Percentiles rank a stretch among this genome's conserved stretches.
These are phyloP conservation scores for Andrena minutula DNA, from an alignment of 2,888 invertebrate genomes.

Conservation along the genomic window DNA sequence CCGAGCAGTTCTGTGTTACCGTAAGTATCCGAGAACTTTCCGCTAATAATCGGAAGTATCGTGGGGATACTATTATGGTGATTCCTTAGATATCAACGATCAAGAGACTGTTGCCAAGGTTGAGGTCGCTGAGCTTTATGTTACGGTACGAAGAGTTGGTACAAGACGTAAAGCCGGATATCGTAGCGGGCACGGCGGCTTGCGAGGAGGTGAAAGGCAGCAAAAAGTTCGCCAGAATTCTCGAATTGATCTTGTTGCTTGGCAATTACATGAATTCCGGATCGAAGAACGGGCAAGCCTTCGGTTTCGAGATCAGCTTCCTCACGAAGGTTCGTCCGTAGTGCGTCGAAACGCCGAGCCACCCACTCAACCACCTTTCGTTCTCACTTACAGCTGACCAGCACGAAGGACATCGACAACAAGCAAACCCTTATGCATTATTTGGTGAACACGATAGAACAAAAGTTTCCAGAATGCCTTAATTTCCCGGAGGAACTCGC, in stretches of 20 bases:
- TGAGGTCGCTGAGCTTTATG: constrained; percentile 96
- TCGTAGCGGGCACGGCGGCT: constrained; percentile 97
- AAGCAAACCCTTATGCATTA: constrained; percentile 97
- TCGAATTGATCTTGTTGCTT: constrained; percentile 94
- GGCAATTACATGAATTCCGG: constrained; percentile 99
- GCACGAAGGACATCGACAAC: constrained; percentile 97
- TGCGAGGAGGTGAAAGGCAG: constrained; percentile 97
- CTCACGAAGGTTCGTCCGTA: constrained; percentile 92
- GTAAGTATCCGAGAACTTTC: constrained; percentile 82
- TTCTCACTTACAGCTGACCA: constrained; percentile 87
- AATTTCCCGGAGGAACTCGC: constrained; percentile 95
- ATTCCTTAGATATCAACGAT: constrained; percentile 91
- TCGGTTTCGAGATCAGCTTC: constrained; percentile 98
- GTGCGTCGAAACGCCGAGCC: too few relatives aligned
- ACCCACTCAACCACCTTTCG: neutral
- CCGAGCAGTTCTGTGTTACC: constrained; percentile 97
- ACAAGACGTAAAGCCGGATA: constrained; percentile 95
- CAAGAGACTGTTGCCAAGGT: constrained; percentile 93
- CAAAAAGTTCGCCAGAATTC: constrained; percentile 94
- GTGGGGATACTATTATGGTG: too few relatives aligned
- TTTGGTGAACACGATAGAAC: constrained; percentile 94
- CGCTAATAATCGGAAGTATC: neutral
- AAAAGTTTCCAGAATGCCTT: constrained; percentile 94
- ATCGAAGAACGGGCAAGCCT: constrained; percentile 96
- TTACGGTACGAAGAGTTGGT: constrained; percentile 95